Percentiles rank a stretch among this genome's conserved stretches.
Evolutionary conservation across 2,888 invertebrate species (phyloP).

Genomic region (Plutella xylostella): DNA sequence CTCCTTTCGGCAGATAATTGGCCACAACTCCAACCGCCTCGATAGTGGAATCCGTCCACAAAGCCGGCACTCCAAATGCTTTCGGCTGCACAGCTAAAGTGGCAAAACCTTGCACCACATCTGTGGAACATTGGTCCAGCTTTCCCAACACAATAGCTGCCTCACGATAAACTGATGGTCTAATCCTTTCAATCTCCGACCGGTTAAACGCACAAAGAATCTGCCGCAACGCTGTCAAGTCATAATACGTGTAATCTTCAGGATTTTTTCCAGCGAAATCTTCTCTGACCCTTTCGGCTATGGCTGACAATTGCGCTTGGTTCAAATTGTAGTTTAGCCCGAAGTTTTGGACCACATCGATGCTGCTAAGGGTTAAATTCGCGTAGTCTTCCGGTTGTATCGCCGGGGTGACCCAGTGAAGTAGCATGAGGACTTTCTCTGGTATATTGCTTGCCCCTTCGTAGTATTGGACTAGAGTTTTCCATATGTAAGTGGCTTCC

Average conservation of each 20-base stretch:
- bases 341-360: constrained; percentile 67
- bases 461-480: constrained; percentile 33
- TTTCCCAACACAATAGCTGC: constrained; percentile 53
- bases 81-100: constrained; percentile 42
- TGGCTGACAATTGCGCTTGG: constrained; percentile 45
- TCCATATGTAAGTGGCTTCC: constrained; percentile 49
- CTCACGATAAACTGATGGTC: constrained; percentile 62
- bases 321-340: constrained; percentile 57
- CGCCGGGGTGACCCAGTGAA: constrained; percentile 60
- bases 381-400: constrained; percentile 55
- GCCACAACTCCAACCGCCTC: constrained; percentile 48
- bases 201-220: constrained; percentile 69
- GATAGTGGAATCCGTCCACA: constrained; percentile 45
- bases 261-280: constrained; percentile 67
- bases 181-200: constrained; percentile 62
- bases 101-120: constrained; percentile 56
- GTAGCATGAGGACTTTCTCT: constrained; percentile 39
- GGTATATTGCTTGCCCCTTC: constrained; percentile 48
- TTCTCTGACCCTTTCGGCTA: constrained; percentile 59
- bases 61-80: constrained; percentile 51
- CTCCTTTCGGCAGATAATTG: constrained; percentile 37
- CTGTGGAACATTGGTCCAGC: constrained; percentile 48
- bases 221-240: constrained; percentile 62
- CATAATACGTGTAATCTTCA: constrained; percentile 67
- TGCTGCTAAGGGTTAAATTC: constrained; percentile 61